phyloP scores from a whole-genome alignment of 2,888 invertebrate species.

The Leistus spinibarbis region DNA sequence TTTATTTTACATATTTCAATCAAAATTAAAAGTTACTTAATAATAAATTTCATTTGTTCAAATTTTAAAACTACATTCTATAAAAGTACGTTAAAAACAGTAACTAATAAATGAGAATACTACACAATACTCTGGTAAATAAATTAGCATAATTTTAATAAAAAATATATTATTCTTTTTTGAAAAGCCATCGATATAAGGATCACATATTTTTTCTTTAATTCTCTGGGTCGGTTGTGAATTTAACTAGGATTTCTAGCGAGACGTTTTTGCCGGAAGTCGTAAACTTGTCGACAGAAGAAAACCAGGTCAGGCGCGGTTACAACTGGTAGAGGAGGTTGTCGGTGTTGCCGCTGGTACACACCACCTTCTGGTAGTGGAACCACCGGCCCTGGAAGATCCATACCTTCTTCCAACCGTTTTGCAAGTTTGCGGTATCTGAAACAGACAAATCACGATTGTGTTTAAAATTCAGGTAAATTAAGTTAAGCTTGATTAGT shows the following conservation, averaged over 20 bases:
- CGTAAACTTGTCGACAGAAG: slow-evolving; percentile 94
- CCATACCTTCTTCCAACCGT: slow-evolving; percentile 76
- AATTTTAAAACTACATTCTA: not conserved
- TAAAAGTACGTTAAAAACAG: not conserved
- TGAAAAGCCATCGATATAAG: slow-evolving; percentile 27
- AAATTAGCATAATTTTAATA: slow-evolving; percentile 15
- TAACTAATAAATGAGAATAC: slow-evolving; percentile 15
- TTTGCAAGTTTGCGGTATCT: slow-evolving; percentile 86
- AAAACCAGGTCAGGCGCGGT: slow-evolving; percentile 85
- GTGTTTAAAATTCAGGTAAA: not conserved
- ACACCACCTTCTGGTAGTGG: slow-evolving; percentile 69
- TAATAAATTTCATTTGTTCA: not conserved
- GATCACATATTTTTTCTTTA: slow-evolving; percentile 25
- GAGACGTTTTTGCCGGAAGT: slow-evolving; percentile 86
- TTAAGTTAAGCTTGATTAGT: not conserved
- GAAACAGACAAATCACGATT: slow-evolving; percentile 40
- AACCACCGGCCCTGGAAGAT: slow-evolving; percentile 69
- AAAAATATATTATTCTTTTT: slow-evolving; percentile 18
- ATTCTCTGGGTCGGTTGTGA: not conserved
- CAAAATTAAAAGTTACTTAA: slow-evolving; percentile 10
- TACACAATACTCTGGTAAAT: slow-evolving; percentile 2
- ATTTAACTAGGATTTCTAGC: slow-evolving; percentile 57
- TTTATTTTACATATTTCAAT: slow-evolving; percentile 24
- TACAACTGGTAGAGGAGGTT: slow-evolving; percentile 67
- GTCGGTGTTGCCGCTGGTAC: slow-evolving; percentile 63